These are phyloP conservation scores for Cyclopterus lumpus DNA, from an alignment of 2,797 vertebrate species.

Conservation along the genomic window DNA sequence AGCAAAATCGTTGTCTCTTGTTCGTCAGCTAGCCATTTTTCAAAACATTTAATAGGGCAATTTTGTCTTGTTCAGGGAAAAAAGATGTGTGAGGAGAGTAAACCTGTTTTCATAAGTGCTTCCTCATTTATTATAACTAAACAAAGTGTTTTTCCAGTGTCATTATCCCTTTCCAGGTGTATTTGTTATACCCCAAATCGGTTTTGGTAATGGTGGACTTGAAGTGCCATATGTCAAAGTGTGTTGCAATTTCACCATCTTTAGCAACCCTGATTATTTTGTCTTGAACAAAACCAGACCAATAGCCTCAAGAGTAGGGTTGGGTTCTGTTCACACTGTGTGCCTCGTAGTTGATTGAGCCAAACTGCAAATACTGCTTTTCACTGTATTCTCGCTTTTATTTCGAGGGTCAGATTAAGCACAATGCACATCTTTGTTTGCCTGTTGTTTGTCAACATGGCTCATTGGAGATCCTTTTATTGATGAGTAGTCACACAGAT, in stretches of 20 bases:
- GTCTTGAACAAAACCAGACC: slow-evolving; percentile 10
- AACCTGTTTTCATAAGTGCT: not conserved
- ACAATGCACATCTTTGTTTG: not conserved
- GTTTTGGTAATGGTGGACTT: not conserved
- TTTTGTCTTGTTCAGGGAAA: not conserved
- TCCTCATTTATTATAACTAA: not conserved
- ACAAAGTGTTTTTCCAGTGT: slow-evolving; percentile 13
- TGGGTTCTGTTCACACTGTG: slow-evolving; percentile 1
- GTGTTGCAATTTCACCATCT: not conserved
- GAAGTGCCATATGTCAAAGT: not conserved
- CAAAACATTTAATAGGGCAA: not conserved
- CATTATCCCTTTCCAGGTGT: not conserved
- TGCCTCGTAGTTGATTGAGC: not conserved
- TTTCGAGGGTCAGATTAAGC: not conserved
- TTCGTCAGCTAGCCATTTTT: not conserved
- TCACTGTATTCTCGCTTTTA: not conserved
- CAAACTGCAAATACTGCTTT: not conserved
- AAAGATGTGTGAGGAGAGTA: not conserved
- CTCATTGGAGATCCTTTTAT: not conserved
- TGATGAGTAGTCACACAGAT: not conserved
- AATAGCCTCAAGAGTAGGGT: not conserved
- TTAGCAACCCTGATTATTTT: not conserved
- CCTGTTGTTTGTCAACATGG: slow-evolving; percentile 1
- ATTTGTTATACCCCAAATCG: not conserved
- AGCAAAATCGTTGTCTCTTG: not conserved